Evolutionary conservation across 2,888 invertebrate species (phyloP).

Genomic region (Fabriciana adippe): DNA sequence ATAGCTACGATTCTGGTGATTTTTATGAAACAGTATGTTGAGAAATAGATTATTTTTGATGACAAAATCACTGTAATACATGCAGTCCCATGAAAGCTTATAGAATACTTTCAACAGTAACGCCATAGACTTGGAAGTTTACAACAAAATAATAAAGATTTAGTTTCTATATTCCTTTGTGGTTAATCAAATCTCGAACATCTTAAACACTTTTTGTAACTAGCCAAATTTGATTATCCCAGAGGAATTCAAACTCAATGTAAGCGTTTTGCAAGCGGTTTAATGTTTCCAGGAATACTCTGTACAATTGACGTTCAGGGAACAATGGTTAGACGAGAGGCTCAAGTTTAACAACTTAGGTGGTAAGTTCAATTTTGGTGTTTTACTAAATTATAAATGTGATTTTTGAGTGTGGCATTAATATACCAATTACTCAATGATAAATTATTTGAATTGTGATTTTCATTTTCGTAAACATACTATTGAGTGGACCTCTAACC

Average conservation of each 20-base stretch:
- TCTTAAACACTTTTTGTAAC: constrained; percentile 9
- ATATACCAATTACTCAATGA: neutral
- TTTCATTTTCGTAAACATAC: no score
- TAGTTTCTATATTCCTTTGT: constrained; percentile 26
- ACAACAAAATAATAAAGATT: constrained; percentile 13
- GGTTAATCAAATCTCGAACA: constrained; percentile 27
- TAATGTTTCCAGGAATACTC: constrained; percentile 94
- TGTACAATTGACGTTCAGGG: constrained; percentile 97
- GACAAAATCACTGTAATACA: constrained; percentile 32
- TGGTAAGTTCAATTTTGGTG: constrained; percentile 78
- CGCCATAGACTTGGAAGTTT: constrained; percentile 31
- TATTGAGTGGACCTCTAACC: no score
- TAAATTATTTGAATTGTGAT: neutral
- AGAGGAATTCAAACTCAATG: constrained; percentile 11
- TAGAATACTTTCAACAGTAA: constrained; percentile 30
- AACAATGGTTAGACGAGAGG: constrained; percentile 97
- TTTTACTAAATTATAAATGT: neutral
- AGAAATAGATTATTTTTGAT: constrained; percentile 15
- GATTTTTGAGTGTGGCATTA: neutral
- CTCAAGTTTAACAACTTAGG: constrained; percentile 93
- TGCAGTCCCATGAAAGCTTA: constrained; percentile 35
- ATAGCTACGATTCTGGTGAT: constrained; percentile 9
- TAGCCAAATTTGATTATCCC: constrained; percentile 43
- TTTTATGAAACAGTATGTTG: constrained; percentile 6
- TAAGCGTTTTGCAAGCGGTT: constrained; percentile 1